Evolutionary conservation across 2,888 invertebrate genomes (phyloP).

Genomic region (Drosophila seclusa): DNA sequence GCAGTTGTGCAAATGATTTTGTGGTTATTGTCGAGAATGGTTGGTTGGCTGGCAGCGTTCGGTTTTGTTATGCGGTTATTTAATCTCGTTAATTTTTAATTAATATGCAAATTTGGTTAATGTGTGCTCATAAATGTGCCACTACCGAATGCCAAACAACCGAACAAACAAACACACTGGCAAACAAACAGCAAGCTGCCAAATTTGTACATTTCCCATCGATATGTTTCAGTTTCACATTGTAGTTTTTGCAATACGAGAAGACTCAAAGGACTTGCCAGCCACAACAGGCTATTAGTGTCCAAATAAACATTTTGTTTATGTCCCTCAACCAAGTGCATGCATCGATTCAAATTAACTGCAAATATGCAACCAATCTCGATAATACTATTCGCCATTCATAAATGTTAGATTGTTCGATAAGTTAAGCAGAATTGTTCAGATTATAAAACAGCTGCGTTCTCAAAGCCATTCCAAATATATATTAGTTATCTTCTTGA

Average conservation of each 20-base stretch:
- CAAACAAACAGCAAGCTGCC: conserved; percentile 5
- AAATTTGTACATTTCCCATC: conserved; percentile 47
- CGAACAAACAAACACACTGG: conserved; percentile 12
- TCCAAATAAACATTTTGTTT: conserved; percentile 41
- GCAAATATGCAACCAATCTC: neutral
- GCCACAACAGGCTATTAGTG: conserved; percentile 5
- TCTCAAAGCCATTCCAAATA: neutral
- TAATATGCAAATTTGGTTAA: conserved; percentile 77
- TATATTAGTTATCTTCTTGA: neutral
- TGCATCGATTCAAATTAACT: too few species aligned
- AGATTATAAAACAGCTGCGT: neutral
- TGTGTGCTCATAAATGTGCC: conserved; percentile 47
- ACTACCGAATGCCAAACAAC: conserved; percentile 7
- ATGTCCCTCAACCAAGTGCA: neutral
- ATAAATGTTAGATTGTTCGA: neutral
- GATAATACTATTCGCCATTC: neutral
- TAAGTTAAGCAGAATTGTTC: neutral
- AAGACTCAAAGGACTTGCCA: conserved; percentile 29
- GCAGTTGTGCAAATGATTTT: conserved; percentile 22
- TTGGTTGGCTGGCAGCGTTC: neutral
- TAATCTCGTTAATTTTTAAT: conserved; percentile 72
- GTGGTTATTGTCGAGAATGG: conserved; percentile 8
- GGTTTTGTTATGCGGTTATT: conserved; percentile 31
- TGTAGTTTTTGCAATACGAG: conserved; percentile 23
- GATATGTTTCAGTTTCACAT: conserved; percentile 29